These are phyloP conservation scores for Pasiphila rectangulata DNA, from an alignment of 2,888 invertebrate species.

Conservation along the genomic window DNA sequence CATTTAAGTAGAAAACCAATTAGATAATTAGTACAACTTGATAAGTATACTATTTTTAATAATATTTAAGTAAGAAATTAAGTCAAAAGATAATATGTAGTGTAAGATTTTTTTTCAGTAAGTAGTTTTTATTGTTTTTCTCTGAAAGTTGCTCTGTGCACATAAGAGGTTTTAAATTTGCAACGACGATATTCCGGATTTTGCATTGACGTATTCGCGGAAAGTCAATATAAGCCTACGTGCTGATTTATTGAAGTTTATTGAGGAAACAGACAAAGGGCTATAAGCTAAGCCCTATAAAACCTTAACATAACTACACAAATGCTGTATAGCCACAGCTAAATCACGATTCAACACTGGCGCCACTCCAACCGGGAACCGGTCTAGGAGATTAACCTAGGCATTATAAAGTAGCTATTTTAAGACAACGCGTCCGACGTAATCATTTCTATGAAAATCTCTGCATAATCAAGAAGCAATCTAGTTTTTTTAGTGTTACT, in stretches of 20 bases:
- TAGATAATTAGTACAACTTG: too few relatives aligned
- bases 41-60: too few relatives aligned
- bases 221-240: not conserved
- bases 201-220: not conserved
- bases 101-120: too few relatives aligned
- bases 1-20: too few relatives aligned
- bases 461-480: too few relatives aligned
- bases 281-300: constrained; percentile 17
- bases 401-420: constrained; percentile 52
- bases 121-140: too few relatives aligned
- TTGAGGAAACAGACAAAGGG: constrained; percentile 20
- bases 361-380: constrained; percentile 49
- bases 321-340: constrained; percentile 27
- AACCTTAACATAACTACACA: not conserved
- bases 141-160: too few relatives aligned
- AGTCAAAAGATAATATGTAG: too few relatives aligned
- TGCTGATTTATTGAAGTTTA: constrained; percentile 6
- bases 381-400: constrained; percentile 50
- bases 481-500: not conserved
- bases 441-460: constrained; percentile 34
- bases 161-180: too few relatives aligned
- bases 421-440: constrained; percentile 41
- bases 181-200: not conserved
- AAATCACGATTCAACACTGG: constrained; percentile 47
- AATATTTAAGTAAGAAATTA: too few relatives aligned